Evolutionary conservation across 2,113 vertebrate species (phyloP).

Genomic region (Nerophis ophidion): DNA sequence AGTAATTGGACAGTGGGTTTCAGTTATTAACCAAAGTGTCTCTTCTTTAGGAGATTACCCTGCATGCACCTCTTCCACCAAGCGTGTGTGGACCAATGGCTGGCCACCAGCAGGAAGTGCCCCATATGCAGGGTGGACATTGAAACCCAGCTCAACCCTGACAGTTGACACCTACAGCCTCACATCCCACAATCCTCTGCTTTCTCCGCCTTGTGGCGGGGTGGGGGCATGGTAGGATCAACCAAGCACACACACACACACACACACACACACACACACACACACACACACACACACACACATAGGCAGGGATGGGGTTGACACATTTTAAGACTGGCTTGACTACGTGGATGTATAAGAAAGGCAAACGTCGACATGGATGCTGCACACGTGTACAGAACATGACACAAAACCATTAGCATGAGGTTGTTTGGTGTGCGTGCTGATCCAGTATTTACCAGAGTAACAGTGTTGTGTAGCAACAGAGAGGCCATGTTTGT

Average conservation of each 20-base stretch:
- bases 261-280: not conserved
- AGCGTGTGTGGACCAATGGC: slow-evolving; percentile 96
- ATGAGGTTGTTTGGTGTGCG: slow-evolving; percentile 73
- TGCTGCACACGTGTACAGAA: slow-evolving; percentile 72
- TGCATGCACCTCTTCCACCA: slow-evolving; percentile 99
- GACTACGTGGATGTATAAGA: slow-evolving; percentile 55
- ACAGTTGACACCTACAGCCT: slow-evolving; percentile 82
- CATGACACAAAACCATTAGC: slow-evolving; percentile 61
- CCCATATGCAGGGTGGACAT: slow-evolving; percentile 99
- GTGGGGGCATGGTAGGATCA: slow-evolving; percentile 34
- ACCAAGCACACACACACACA: slow-evolving; percentile 70
- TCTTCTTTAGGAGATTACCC: slow-evolving; percentile 82
- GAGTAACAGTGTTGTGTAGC: slow-evolving; percentile 72
- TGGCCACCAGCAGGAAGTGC: slow-evolving; percentile 98
- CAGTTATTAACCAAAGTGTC: not conserved
- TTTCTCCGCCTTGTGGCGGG: slow-evolving; percentile 64
- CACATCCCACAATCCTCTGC: slow-evolving; percentile 72
- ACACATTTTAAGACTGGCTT: slow-evolving; percentile 36
- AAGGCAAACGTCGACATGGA: slow-evolving; percentile 62
- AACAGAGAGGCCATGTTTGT: slow-evolving; percentile 54
- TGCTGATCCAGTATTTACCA: slow-evolving; percentile 66
- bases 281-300: not conserved
- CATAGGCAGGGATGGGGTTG: slow-evolving; percentile 32
- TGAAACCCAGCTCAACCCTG: slow-evolving; percentile 94
- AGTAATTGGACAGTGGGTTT: too few relatives aligned